Percentiles rank a stretch among this genome's conserved stretches.
Evolutionary conservation across 2,888 invertebrate species (phyloP).

Genomic region (Muscina levida): DNA sequence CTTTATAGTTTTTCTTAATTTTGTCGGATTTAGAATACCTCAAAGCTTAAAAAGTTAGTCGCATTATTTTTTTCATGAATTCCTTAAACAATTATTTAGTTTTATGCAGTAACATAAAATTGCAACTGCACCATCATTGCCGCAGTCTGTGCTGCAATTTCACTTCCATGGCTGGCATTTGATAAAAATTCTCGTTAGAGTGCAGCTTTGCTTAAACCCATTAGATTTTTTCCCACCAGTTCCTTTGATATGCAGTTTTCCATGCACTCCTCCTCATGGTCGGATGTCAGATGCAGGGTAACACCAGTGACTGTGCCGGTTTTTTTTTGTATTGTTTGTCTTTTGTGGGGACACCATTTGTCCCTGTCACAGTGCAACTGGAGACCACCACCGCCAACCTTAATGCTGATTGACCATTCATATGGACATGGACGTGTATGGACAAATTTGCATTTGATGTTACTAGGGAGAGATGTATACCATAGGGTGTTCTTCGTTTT

Average conservation of each 20-base stretch:
- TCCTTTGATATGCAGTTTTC: neutral
- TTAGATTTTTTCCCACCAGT: neutral
- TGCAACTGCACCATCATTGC: too few relatives aligned
- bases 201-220: conserved; percentile 14
- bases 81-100: too few relatives aligned
- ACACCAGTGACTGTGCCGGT: neutral
- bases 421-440: neutral
- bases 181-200: conserved; percentile 13
- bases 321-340: neutral
- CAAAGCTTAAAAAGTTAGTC: too few relatives aligned
- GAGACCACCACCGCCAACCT: neutral
- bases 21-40: too few relatives aligned
- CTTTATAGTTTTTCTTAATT: too few relatives aligned
- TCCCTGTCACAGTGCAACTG: neutral
- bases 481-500: neutral
- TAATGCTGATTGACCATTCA: conserved; percentile 37
- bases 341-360: neutral
- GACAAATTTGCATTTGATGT: conserved; percentile 47
- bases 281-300: neutral
- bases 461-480: neutral
- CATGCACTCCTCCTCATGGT: neutral
- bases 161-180: neutral
- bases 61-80: too few relatives aligned
- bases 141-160: too few relatives aligned
- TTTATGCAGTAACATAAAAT: too few relatives aligned